Evolutionary conservation across 1,140 invertebrate genomes (phyloP), one percentile per base, ranked within the genome.

Genomic region (Metopolophium dirhodum): DNA sequence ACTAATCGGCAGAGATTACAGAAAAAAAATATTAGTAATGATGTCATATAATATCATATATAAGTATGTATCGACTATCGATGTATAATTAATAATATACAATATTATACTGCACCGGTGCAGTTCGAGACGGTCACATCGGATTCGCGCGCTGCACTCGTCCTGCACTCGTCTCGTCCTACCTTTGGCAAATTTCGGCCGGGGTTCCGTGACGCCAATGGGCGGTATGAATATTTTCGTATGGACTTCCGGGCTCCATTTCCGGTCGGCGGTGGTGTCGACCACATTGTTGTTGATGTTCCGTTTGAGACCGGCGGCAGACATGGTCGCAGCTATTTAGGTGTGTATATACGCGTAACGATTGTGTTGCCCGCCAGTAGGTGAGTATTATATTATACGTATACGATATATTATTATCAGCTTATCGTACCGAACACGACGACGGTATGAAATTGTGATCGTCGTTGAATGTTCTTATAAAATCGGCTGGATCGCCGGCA

Each of bases 151-250:
- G 57, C 11, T 68, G 51, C 51, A 54, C 8, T 49, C 14, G 49
- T 51, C 18, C 49, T 51, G 49, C 49, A 51, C 61, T 77, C 30
- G 61, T 30, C 30, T 30, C 26, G 61, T 77, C 54, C 22, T 57
- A 90, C 88, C 88, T 61, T 61, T 90, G 88, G 54, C 26, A 7
- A 41, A 14, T 90, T 41, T 57, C 23, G 54, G 35, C 41, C 30
- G 26, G 20, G 45, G 45, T 83, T 49, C 77, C 91, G 77, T 23
- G 68, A 57, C 77, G 35, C 20, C 30, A 57, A 93, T 93, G 20
- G 91, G 91, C n/a, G 91, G 91, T 85, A 93, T 93, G 91, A 51
- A 93, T 37, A 93, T 93, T 86, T 93, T 93, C 49, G 91, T 93
- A 1, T 93, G 91, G 4, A 93, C 82, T 57, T 86, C 49, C 77